Base-by-base conservation (phyloP, 2,113 vertebrate species). In the Pseudorasbora parva region DNA sequence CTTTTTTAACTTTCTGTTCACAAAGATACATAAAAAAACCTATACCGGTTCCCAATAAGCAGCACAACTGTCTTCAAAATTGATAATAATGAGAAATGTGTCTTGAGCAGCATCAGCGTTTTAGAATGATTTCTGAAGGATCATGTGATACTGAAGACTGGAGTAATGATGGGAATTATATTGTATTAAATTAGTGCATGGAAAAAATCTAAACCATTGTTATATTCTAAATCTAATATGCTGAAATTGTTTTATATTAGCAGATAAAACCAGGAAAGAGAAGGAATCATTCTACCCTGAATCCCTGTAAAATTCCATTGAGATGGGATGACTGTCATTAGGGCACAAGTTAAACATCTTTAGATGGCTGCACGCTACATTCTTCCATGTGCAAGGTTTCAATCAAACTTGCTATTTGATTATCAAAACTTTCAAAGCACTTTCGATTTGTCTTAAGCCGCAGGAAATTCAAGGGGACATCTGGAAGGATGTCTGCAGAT, bases 391-490 rank as follows among this genome's bases (percentile, higher is more conserved):
- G 91, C 89, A 90, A 85, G 87, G 90, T 88, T 93, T 93, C 91
- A 94, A 90, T 94, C 92, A 91, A 89, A 93, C 92, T 93, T 92
- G 90, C 86, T 92, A 91, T 91, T 81, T 81, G 93, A 92, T 94
- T 94, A 93, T 94, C 92, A 90, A 92, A 93, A 93, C 91, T 93
- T 94, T 93, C 91, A 94, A 94, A 93, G 91, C 88, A 88, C 91
- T 93, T 81, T 82, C 88, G 91, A 92, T 91, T 93, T 90, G 85
- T 91, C 90, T 88, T 93, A 95, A 94, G 91, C 93, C 89, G 88
- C 94, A 94, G 93, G 93, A 95, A 95, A 95, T 95, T 94, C 92
- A 90, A 90, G 89, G 80, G 90, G 91, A 92, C 94, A 94, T 94
- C 93, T 94, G 94, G 93, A 93, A 92, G 93, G 88, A 93, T 93